phyloP scores from a whole-genome alignment of 2,888 invertebrate species.

The Erannis defoliaria region DNA sequence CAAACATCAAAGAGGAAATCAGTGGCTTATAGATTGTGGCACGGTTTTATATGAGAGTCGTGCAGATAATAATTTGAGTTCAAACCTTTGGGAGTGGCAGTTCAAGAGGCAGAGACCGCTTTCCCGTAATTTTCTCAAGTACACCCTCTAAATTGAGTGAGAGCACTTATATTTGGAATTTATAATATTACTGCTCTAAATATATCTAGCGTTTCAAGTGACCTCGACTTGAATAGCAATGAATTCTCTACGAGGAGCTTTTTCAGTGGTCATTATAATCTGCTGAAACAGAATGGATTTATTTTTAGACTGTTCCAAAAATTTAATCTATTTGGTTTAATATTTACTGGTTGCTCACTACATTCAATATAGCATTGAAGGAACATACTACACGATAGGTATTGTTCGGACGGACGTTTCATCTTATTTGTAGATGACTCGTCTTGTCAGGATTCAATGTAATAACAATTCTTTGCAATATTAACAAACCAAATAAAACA shows the following conservation, averaged over 20 bases:
- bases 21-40: slow-evolving; percentile 56
- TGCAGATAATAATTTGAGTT: slow-evolving; percentile 77
- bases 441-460: no score
- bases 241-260: slow-evolving; percentile 51
- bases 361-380: no score
- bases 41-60: slow-evolving; percentile 58
- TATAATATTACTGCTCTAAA: slow-evolving; percentile 82
- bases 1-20: slow-evolving; percentile 47
- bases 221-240: slow-evolving; percentile 62
- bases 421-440: no score
- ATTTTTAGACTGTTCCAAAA: background rate
- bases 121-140: slow-evolving; percentile 83
- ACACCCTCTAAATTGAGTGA: slow-evolving; percentile 75
- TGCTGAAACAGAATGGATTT: background rate
- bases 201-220: slow-evolving; percentile 65
- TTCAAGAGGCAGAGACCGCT: slow-evolving; percentile 77
- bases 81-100: slow-evolving; percentile 76
- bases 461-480: no score
- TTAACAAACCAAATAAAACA: no score
- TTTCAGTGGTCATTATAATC: slow-evolving; percentile 25
- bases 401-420: no score
- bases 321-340: background rate
- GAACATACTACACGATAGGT: no score
- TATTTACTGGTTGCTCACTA: background rate
- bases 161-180: slow-evolving; percentile 82